Percentiles rank a stretch among this genome's conserved stretches.
These are phyloP conservation scores for Lydus trimaculatus DNA, from an alignment of 2,888 invertebrate species.

Conservation along the genomic window DNA sequence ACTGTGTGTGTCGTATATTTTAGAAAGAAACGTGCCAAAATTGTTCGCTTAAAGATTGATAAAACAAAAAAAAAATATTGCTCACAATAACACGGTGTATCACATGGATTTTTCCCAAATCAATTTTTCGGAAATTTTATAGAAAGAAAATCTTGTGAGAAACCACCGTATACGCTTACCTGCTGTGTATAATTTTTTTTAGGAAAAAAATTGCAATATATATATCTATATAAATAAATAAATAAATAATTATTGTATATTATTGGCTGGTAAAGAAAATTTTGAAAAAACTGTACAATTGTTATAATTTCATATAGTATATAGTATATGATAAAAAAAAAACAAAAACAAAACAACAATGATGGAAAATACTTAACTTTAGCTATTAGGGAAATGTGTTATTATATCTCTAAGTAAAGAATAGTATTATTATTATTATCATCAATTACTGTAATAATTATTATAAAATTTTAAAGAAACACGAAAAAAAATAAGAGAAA, in stretches of 20 bases:
- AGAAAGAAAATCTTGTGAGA: conserved; percentile 39
- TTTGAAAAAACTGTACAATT: conserved; percentile 59
- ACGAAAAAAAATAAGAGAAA: conserved; percentile 42
- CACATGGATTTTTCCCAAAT: neutral
- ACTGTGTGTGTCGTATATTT: neutral
- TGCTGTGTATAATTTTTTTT: conserved; percentile 58
- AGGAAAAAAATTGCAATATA: conserved; percentile 57
- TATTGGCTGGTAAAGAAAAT: conserved; percentile 52
- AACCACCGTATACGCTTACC: conserved; percentile 58
- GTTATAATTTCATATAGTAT: conserved; percentile 62
- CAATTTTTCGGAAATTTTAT: neutral
- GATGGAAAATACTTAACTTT: conserved; percentile 46
- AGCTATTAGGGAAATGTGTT: conserved; percentile 54
- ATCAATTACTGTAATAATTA: neutral
- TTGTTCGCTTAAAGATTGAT: conserved; percentile 46
- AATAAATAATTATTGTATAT: conserved; percentile 48
- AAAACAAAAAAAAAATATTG: conserved; percentile 39
- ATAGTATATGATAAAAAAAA: conserved; percentile 45
- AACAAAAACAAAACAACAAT: conserved; percentile 18
- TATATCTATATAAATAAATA: no score
- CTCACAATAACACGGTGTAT: conserved; percentile 49
- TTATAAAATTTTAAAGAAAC: conserved; percentile 32
- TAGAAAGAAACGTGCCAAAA: conserved; percentile 54
- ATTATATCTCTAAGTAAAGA: conserved; percentile 47
- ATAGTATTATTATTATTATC: conserved; percentile 37